Evolutionary conservation across 2,888 invertebrate genomes (phyloP).

Genomic region (Sisyra terminalis): DNA sequence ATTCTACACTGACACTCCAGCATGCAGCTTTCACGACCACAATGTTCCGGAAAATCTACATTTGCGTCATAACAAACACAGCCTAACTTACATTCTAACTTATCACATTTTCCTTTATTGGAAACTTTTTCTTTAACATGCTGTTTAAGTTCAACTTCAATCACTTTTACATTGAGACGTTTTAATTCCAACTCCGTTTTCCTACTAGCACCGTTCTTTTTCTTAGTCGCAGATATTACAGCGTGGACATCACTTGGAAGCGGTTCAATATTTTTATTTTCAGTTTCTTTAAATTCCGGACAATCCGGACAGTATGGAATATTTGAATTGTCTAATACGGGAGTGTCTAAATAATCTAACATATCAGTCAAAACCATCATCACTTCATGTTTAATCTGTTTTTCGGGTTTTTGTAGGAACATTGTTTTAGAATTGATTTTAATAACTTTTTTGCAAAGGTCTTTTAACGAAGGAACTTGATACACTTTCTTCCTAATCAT

Average conservation of each 20-base stretch:
- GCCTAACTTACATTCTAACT: constrained; percentile 41
- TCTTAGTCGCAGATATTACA: constrained; percentile 7
- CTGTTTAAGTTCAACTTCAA: constrained; percentile 26
- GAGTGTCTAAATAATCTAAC: constrained; percentile 41
- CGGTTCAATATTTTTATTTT: constrained; percentile 18
- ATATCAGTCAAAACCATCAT: constrained; percentile 31
- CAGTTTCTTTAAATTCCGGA: constrained; percentile 11
- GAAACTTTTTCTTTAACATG: constrained; percentile 19
- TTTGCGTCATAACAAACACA: constrained; percentile 47
- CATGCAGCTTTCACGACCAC: constrained; percentile 42
- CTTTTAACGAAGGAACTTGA: constrained; percentile 4
- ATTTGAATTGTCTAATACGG: constrained; percentile 36
- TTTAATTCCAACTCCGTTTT: constrained; percentile 31
- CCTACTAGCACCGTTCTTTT: constrained; percentile 6
- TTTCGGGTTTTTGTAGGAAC: neutral
- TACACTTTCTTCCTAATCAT: constrained; percentile 20
- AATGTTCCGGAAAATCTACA: constrained; percentile 35
- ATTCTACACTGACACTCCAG: constrained; percentile 32
- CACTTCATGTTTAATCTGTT: constrained; percentile 14
- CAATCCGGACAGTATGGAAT: constrained; percentile 24
- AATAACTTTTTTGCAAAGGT: constrained; percentile 8
- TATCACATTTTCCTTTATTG: constrained; percentile 27
- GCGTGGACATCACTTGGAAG: constrained; percentile 8
- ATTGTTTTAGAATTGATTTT: constrained; percentile 3
- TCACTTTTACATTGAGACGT: constrained; percentile 47